Percentiles rank a stretch among this genome's conserved stretches.
phyloP scores from a whole-genome alignment of 1,140 invertebrate species.

The Ditylenchus dipsaci region DNA sequence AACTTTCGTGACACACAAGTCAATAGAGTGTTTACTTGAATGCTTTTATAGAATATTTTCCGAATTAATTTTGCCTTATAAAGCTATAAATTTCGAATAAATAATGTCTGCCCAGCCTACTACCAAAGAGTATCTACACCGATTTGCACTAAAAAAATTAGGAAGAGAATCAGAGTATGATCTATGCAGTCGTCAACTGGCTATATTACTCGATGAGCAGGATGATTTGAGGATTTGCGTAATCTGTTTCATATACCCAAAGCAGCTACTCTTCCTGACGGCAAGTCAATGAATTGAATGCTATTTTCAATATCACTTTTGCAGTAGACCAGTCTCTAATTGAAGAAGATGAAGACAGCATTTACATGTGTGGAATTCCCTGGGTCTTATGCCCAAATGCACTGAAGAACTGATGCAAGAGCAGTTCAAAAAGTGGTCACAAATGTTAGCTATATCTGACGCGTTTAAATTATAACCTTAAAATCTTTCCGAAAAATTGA shows the following conservation, averaged over 20 bases:
- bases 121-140: no score
- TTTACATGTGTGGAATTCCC: slow-evolving; percentile 7
- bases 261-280: not conserved
- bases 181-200: not conserved
- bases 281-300: not conserved
- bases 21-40: no score
- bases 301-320: no score
- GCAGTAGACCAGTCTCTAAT: not conserved
- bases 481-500: no score
- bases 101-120: no score
- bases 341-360: slow-evolving; percentile 2
- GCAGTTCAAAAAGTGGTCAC: not conserved
- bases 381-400: slow-evolving; percentile 3
- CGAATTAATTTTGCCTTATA: no score
- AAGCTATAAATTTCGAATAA: no score
- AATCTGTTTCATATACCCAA: not conserved
- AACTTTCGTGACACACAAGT: no score
- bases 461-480: not conserved
- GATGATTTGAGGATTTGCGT: slow-evolving; percentile 1
- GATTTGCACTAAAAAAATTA: no score
- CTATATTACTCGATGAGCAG: not conserved
- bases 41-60: no score
- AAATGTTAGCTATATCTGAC: not conserved
- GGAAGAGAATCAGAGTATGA: no score
- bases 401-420: not conserved